Evolutionary conservation across 1,140 invertebrate genomes (phyloP), one percentile per base, ranked within the genome.

Genomic region (Pogonognathellus flavescens): DNA sequence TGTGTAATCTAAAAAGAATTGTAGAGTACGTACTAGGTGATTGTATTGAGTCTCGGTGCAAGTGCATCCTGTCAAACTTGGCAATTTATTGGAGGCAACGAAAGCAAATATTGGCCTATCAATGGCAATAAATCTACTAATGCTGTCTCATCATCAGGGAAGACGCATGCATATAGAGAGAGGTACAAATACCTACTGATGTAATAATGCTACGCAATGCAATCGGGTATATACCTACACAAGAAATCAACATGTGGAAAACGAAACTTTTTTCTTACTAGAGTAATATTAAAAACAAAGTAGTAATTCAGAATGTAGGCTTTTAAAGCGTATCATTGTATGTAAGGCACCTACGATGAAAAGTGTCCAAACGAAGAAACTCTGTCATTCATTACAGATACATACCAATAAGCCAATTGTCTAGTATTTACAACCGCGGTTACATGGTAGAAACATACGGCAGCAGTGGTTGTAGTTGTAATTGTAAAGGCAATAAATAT

Each of bases 61-160:
- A 76, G 70, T 76, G 70, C 70, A 76, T 76, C 70, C 41, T 76
- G 70, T 76, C 70, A 76, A 76, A 76, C 70, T 76, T 76, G 70
- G 70, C 70, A 50, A 76, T 76, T 76, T 76, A 76, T 76, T 76
- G 70, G 70, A 76, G 70, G 70, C 70, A 76, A 49, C 70, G 41
- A 76, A 70, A 76, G 70, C 70, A 76, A 76, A 76, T 76, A 76
- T 76, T 76, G 70, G 70, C 41, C 70, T 76, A 76, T 76, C 70
- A 49, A 76, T 18, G 70, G 70, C 41, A 76, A 76, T 76, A 76
- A 76, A 76, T 76, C 70, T 76, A 50, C 41, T 16, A 76, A n/a
- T 31, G 25, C 62, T 66, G 25, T 25, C 20, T 60, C 60, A 66
- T 25, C 22, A 31, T 13, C 62, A 66, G 62, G 20, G 25, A 66